Evolutionary conservation across 2,113 vertebrate genomes (phyloP), one percentile per base, ranked within the genome.

Genomic region (Zapornia atra): DNA sequence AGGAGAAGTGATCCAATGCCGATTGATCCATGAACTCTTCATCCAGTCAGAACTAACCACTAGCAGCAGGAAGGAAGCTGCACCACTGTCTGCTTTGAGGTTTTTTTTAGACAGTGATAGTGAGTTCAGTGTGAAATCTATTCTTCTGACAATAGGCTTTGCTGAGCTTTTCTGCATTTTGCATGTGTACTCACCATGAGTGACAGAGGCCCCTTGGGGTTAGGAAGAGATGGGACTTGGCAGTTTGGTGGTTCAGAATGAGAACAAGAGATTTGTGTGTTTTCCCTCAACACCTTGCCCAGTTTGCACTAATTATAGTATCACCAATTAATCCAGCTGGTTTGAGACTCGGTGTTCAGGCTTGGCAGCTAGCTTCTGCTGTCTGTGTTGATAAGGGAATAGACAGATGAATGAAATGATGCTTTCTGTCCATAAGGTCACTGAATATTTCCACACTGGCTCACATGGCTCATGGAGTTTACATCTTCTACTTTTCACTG

Each of bases 91-190:
- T 89, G 9, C 72, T 88, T 85, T 83, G 68, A 42, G 22, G 10
- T 31, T 42, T 31, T 42, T 94, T 89, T 54, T 36, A 75, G 48
- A 44, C 40, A 40, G 16, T 42, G 63, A 6, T 25, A 83, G 50
- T 40, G 82, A 88, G 44, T 78, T 78, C 19, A 31, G 17, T 65
- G 31, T 72, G 66, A 78, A 86, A 76, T 78, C 42, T 66, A 5
- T 54, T 94, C 19, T 48, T 93, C 61, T 46, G 59, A 65, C 46
- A 6, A 42, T 2, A 42, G 88, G 70, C 15, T 88, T 90, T 14
- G 18, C 65, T 40, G 72, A 88, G 68, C 42, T 78, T 86, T 87
- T 53, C 79, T 95, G 33, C 38, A 79, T 81, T 88, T 90, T 65
- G 68, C 28, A n/a, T 79, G n/a, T 19, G 8, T 48, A 19, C 51